These are phyloP conservation scores for Globodera ellingtonae DNA, from an alignment of 1,140 invertebrate species.

Conservation along the genomic window DNA sequence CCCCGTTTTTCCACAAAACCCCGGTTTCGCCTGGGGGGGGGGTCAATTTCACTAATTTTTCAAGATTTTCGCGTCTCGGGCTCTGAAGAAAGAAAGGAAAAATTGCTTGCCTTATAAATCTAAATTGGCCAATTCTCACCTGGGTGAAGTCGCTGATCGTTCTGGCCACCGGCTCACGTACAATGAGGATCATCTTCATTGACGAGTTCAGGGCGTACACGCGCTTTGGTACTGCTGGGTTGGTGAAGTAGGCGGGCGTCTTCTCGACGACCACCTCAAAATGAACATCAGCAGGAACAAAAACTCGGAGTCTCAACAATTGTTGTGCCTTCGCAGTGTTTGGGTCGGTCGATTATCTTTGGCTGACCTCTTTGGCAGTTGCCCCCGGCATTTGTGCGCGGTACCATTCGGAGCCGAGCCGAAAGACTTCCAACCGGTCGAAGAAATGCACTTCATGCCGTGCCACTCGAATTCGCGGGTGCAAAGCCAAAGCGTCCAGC, in stretches of 20 bases:
- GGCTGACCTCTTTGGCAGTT: slow-evolving; percentile 44
- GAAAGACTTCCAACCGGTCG: slow-evolving; percentile 58
- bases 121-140: slow-evolving; percentile 31
- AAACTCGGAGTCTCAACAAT: too few relatives aligned
- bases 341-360: not conserved
- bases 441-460: slow-evolving; percentile 67
- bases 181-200: slow-evolving; percentile 60
- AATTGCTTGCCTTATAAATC: not conserved
- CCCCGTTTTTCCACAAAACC: too few relatives aligned
- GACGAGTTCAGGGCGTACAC: slow-evolving; percentile 53
- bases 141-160: slow-evolving; percentile 62
- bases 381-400: slow-evolving; percentile 55
- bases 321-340: too few relatives aligned
- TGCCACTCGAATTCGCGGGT: slow-evolving; percentile 65
- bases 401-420: slow-evolving; percentile 62
- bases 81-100: too few relatives aligned
- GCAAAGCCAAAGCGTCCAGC: slow-evolving; percentile 66
- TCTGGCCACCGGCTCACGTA: slow-evolving; percentile 56
- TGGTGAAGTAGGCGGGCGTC: slow-evolving; percentile 63
- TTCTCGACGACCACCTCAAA: slow-evolving; percentile 59
- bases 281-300: too few relatives aligned
- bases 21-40: too few relatives aligned
- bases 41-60: too few relatives aligned
- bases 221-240: slow-evolving; percentile 44
- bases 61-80: too few relatives aligned